phyloP scores from a whole-genome alignment of 2,888 invertebrate genomes.

The Meiosimyza decipiens region DNA sequence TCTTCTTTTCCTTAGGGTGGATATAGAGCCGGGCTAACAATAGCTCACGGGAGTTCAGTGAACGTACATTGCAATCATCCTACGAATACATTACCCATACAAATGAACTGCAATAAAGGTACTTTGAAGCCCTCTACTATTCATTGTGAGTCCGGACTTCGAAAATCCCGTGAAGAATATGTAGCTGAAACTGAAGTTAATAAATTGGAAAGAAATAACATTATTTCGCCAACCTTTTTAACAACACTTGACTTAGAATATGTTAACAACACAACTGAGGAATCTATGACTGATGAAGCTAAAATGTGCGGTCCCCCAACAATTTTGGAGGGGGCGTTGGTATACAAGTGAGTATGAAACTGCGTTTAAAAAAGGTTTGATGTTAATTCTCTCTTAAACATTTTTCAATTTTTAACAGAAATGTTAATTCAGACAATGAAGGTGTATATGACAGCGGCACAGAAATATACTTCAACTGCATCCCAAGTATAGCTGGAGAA shows the following conservation, averaged over 20 bases:
- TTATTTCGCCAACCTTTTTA: constrained; percentile 33
- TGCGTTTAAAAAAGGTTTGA: too few species aligned
- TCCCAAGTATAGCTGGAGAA: constrained; percentile 83
- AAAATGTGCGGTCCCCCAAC: constrained; percentile 65
- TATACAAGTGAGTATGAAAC: constrained; percentile 69
- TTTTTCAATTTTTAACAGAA: constrained; percentile 61
- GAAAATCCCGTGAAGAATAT: constrained; percentile 62
- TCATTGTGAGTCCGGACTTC: constrained; percentile 61
- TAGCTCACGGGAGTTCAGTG: constrained; percentile 84
- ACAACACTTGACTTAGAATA: constrained; percentile 51
- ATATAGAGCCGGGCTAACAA: constrained; percentile 82
- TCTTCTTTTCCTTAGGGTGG: constrained; percentile 71
- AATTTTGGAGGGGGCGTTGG: constrained; percentile 81
- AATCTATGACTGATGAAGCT: constrained; percentile 51
- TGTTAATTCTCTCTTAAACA: too few species aligned
- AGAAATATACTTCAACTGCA: constrained; percentile 85
- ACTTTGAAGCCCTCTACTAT: constrained; percentile 60
- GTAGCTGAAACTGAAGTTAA: constrained; percentile 47
- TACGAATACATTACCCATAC: constrained; percentile 68
- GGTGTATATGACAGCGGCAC: constrained; percentile 83
- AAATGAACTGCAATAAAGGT: constrained; percentile 64
- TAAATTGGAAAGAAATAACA: constrained; percentile 46
- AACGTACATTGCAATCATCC: constrained; percentile 76
- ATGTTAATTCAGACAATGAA: constrained; percentile 76
- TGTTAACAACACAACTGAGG: constrained; percentile 54